Conservation (phyloP, 2,113 vertebrate species). For the Stigmatopora nigra region DNA sequence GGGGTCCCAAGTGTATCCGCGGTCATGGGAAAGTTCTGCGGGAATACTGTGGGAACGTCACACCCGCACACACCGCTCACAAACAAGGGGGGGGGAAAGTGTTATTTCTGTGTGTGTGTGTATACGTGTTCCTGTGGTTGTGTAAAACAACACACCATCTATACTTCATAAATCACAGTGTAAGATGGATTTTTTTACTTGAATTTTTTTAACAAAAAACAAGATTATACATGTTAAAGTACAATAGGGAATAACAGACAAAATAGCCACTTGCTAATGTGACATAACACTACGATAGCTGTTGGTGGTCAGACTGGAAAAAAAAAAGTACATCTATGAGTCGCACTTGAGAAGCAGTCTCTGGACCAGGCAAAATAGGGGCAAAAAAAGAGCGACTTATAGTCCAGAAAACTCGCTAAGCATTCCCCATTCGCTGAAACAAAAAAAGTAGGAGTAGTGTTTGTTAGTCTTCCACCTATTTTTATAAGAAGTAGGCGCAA, state of each 20-base stretch:
- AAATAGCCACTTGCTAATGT: too few relatives aligned
- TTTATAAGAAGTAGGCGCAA: constrained; percentile 60
- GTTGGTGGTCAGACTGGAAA: too few relatives aligned
- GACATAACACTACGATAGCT: too few relatives aligned
- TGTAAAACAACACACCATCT: constrained; percentile 1
- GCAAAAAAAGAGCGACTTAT: too few relatives aligned
- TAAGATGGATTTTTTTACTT: too few relatives aligned
- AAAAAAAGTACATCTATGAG: too few relatives aligned
- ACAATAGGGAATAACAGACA: too few relatives aligned
- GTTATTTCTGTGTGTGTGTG: constrained; percentile 13
- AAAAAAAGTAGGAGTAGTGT: constrained; percentile 1
- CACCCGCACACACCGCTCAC: constrained; percentile 49
- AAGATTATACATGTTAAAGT: too few relatives aligned
- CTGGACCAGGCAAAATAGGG: too few relatives aligned
- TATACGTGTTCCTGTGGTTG: not conserved
- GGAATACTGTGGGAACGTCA: constrained; percentile 63
- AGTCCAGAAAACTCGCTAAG: not conserved
- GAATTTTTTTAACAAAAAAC: too few relatives aligned
- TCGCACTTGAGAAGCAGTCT: too few relatives aligned
- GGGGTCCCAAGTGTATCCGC: constrained; percentile 55
- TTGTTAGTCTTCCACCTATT: constrained; percentile 25
- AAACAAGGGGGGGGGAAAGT: constrained; percentile 20
- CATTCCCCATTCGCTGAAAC: constrained; percentile 9
- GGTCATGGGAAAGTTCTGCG: constrained; percentile 64
- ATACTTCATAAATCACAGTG: too few relatives aligned